A percentile compares a stretch with the other conserved stretches of the same genome.
Evolutionary conservation across 2,888 invertebrate genomes (phyloP).

Genomic region (Pelosia muscerda): DNA sequence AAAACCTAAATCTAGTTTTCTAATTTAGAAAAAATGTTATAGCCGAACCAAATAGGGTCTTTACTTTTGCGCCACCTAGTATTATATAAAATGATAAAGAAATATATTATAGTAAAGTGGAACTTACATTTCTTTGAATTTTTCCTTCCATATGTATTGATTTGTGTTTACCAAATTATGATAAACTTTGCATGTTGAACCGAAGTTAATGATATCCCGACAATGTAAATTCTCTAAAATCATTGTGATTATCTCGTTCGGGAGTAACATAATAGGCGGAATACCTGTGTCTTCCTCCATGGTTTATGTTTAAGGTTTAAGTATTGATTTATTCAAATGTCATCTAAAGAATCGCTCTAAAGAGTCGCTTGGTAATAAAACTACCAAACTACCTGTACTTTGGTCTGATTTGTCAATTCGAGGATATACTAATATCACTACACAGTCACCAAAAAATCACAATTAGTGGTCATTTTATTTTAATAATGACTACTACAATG

Average conservation of each 20-base stretch:
- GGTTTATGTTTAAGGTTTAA: neutral
- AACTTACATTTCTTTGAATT: slow-evolving; percentile 64
- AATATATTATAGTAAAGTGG: neutral
- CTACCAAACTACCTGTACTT: neutral
- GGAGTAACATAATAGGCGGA: slow-evolving; percentile 52
- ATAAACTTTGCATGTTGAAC: slow-evolving; percentile 83
- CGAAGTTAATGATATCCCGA: slow-evolving; percentile 82
- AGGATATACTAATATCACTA: neutral
- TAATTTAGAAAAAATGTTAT: too few species aligned
- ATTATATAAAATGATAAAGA: neutral
- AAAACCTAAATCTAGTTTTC: too few species aligned
- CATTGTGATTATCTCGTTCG: slow-evolving; percentile 64
- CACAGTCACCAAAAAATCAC: neutral
- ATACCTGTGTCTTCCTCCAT: slow-evolving; percentile 25
- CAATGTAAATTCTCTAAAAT: slow-evolving; percentile 58
- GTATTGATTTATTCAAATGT: neutral
- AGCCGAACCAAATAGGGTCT: too few species aligned
- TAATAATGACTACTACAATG: too few species aligned
- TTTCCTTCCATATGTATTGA: slow-evolving; percentile 66
- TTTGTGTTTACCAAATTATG: slow-evolving; percentile 75
- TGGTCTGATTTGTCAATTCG: neutral
- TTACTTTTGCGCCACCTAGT: too few species aligned
- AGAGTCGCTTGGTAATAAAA: neutral
- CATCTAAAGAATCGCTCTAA: neutral
- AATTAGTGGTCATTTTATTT: too few species aligned